Evolutionary conservation across 2,797 vertebrate species (phyloP).

Genomic region (Poecile montanus): DNA sequence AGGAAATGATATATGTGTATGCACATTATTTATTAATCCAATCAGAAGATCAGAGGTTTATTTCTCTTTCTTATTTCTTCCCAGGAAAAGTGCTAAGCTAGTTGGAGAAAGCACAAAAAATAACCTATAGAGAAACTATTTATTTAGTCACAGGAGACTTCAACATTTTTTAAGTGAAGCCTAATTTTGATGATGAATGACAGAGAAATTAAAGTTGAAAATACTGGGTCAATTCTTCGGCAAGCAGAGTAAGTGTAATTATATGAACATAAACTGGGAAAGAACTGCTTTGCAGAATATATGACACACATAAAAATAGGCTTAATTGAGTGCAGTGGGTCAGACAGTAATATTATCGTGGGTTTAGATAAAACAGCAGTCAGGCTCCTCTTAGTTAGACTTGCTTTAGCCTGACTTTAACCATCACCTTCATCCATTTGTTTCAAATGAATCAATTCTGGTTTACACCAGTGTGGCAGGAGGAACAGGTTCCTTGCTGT

Average conservation of each 20-base stretch:
- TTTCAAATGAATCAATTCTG: constrained; percentile 1
- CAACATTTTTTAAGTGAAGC: neutral
- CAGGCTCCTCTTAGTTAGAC: neutral
- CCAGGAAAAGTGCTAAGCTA: neutral
- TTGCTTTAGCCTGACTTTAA: neutral
- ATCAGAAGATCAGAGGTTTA: constrained; percentile 7
- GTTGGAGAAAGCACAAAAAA: constrained; percentile 12
- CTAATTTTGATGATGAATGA: neutral
- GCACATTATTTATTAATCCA: neutral
- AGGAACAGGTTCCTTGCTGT: neutral
- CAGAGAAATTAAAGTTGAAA: neutral
- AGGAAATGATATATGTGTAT: neutral
- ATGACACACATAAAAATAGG: neutral
- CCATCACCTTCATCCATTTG: neutral
- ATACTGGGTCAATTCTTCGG: neutral
- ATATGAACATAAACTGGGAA: neutral
- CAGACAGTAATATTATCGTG: neutral
- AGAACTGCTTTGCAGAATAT: neutral
- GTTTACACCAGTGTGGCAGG: neutral
- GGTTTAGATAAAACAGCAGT: neutral
- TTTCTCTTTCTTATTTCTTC: constrained; percentile 8
- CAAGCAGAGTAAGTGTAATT: neutral
- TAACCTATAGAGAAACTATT: neutral
- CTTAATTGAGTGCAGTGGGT: neutral
- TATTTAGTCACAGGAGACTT: neutral